These are phyloP conservation scores for Augochlorella aurata DNA, from an alignment of 2,888 invertebrate genomes.

Conservation along the genomic window DNA sequence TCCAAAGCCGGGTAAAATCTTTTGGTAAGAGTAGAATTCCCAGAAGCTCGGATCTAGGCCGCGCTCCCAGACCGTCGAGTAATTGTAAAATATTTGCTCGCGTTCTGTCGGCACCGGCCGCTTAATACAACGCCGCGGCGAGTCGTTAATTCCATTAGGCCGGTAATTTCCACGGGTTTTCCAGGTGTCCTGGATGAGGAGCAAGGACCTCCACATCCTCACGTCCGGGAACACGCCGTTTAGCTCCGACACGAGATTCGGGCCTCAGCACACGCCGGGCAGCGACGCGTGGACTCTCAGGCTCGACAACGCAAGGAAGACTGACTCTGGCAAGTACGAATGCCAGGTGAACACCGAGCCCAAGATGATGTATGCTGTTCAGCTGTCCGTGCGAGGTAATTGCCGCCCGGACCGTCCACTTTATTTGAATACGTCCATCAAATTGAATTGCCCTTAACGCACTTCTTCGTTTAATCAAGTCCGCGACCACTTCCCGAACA, in stretches of 20 bases:
- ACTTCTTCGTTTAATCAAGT: slow-evolving; percentile 32
- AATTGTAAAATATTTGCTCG: slow-evolving; percentile 10
- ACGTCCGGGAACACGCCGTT: slow-evolving; percentile 86
- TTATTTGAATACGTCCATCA: slow-evolving; percentile 37
- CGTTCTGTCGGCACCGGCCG: too few relatives aligned
- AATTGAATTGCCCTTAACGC: slow-evolving; percentile 43
- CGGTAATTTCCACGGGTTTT: slow-evolving; percentile 59
- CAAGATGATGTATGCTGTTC: slow-evolving; percentile 87
- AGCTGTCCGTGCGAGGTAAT: slow-evolving; percentile 86
- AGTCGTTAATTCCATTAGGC: slow-evolving; percentile 33
- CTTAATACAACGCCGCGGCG: neutral
- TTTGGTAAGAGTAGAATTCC: neutral
- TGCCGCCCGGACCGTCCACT: slow-evolving; percentile 11
- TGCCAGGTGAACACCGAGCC: slow-evolving; percentile 90
- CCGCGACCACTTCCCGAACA: neutral
- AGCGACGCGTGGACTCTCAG: slow-evolving; percentile 85
- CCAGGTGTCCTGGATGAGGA: slow-evolving; percentile 90
- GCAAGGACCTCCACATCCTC: slow-evolving; percentile 87
- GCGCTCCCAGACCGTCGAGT: neutral
- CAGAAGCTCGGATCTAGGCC: neutral
- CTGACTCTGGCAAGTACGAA: slow-evolving; percentile 88
- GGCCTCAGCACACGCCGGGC: slow-evolving; percentile 83
- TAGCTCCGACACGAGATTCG: slow-evolving; percentile 87
- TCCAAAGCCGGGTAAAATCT: neutral
- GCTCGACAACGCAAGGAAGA: slow-evolving; percentile 84